These are phyloP conservation scores for Machimus rusticus DNA, from an alignment of 2,888 invertebrate genomes.

Conservation along the genomic window DNA sequence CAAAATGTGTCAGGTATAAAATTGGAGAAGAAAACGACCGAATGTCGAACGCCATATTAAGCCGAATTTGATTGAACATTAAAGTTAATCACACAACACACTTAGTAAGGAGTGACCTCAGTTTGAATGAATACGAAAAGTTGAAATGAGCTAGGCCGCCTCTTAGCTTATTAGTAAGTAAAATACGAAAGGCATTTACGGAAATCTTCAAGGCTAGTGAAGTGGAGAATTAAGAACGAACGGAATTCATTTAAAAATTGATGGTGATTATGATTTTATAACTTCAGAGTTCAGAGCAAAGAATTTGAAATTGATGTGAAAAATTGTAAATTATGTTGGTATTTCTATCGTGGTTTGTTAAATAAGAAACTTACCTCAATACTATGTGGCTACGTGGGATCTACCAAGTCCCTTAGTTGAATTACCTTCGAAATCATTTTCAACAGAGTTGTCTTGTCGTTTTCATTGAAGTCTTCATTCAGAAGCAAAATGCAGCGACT, in stretches of 20 bases:
- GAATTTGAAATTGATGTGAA: neutral
- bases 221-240: neutral
- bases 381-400: neutral
- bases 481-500: no score
- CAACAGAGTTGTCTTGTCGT: neutral
- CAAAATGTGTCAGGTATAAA: neutral
- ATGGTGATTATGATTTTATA: neutral
- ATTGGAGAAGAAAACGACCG: neutral
- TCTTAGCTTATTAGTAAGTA: neutral
- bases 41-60: neutral
- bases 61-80: neutral
- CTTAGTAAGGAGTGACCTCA: neutral
- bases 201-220: neutral
- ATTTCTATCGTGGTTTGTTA: neutral
- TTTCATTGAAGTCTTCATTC: neutral
- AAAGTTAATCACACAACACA: neutral
- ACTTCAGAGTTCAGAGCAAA: neutral
- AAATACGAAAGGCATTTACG: neutral
- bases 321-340: neutral
- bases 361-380: neutral
- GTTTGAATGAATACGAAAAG: neutral
- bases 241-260: neutral
- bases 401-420: neutral
- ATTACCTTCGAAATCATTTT: neutral
- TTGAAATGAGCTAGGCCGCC: neutral